Percentiles rank a stretch among this genome's conserved stretches.
These are phyloP conservation scores for Diorhabda sublineata DNA, from an alignment of 1,140 invertebrate species.

Conservation along the genomic window DNA sequence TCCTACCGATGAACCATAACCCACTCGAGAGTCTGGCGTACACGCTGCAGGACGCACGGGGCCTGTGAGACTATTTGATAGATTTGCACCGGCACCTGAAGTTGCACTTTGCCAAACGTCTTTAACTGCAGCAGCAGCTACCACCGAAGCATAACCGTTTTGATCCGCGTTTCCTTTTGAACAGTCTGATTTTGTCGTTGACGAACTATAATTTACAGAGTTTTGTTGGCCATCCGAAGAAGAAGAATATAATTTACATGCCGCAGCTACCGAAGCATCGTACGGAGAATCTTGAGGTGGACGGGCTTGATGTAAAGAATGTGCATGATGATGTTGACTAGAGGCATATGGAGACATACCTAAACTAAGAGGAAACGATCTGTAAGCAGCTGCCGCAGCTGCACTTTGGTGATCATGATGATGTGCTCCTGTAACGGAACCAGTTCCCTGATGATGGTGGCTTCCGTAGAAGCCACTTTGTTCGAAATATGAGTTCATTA, in stretches of 20 bases:
- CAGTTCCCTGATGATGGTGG: conserved; percentile 72
- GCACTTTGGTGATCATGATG: conserved; percentile 62
- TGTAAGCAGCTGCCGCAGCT: conserved; percentile 67
- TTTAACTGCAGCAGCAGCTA: conserved; percentile 60
- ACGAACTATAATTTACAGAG: conserved; percentile 55
- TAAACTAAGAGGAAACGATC: conserved; percentile 76
- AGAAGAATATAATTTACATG: conserved; percentile 78
- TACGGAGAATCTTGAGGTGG: conserved; percentile 84
- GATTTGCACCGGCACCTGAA: conserved; percentile 59
- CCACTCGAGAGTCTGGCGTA: conserved; percentile 75
- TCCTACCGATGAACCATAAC: conserved; percentile 56
- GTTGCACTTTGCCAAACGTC: conserved; percentile 64
- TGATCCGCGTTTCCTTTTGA: conserved; percentile 57
- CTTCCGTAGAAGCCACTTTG: conserved; percentile 89
- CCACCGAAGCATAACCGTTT: conserved; percentile 61
- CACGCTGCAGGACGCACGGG: conserved; percentile 78
- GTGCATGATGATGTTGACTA: conserved; percentile 71
- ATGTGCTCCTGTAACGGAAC: conserved; percentile 60
- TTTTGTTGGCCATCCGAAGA: conserved; percentile 59
- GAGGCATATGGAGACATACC: conserved; percentile 79
- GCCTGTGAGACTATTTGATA: conserved; percentile 49
- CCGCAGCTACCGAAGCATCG: conserved; percentile 80
- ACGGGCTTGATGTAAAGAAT: conserved; percentile 67
- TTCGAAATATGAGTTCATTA: conserved; percentile 94
- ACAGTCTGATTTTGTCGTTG: conserved; percentile 50